Evolutionary conservation across 1,140 invertebrate genomes (phyloP).

Genomic region (Ostrea denselamellosa): DNA sequence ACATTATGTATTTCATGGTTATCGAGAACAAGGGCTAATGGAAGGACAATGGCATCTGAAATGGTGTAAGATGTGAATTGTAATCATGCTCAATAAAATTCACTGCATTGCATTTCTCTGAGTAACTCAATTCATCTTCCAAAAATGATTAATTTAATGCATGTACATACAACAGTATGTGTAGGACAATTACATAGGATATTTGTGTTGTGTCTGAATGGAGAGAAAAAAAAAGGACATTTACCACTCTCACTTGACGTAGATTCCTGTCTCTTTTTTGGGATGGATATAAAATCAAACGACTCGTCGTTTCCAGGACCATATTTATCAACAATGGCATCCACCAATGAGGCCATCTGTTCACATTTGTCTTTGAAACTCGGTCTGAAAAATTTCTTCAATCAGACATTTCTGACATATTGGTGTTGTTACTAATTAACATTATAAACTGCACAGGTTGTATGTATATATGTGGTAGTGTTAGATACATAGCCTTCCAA

Average conservation of each 20-base stretch:
- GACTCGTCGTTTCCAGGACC: slow-evolving; percentile 80
- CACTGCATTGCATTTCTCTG: too few relatives aligned
- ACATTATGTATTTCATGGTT: slow-evolving; percentile 91
- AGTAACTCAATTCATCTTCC: background rate
- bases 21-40: slow-evolving; percentile 91
- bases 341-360: slow-evolving; percentile 83
- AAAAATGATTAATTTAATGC: background rate
- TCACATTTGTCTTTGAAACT: too few relatives aligned
- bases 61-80: slow-evolving; percentile 81
- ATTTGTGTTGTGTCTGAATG: too few relatives aligned
- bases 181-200: too few relatives aligned
- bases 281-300: slow-evolving; percentile 16
- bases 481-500: too few relatives aligned
- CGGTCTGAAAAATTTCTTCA: too few relatives aligned
- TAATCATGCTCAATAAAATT: slow-evolving; percentile 85
- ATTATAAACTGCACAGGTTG: too few relatives aligned
- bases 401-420: too few relatives aligned
- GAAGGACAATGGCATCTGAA: slow-evolving; percentile 85
- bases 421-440: too few relatives aligned
- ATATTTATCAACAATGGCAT: slow-evolving; percentile 92
- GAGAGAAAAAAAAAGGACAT: background rate
- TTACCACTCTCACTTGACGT: slow-evolving; percentile 20
- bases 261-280: background rate
- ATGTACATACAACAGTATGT: too few relatives aligned
- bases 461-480: too few relatives aligned